Conservation (phyloP, 2,888 invertebrate genomes). For the Tupiocoris notatus region DNA sequence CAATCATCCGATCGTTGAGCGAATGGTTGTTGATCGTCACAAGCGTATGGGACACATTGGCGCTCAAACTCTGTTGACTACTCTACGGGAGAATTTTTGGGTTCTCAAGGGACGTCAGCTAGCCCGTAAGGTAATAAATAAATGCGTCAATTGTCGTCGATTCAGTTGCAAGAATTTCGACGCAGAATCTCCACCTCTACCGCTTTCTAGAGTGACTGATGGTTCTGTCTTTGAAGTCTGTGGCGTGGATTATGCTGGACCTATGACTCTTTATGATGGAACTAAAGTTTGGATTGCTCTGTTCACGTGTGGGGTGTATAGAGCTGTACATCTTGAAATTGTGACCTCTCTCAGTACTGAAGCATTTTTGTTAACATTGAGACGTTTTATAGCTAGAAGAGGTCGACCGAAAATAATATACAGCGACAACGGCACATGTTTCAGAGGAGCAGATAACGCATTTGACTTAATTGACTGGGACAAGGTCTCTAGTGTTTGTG, state of each 20-base stretch:
- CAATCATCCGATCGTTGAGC: not conserved
- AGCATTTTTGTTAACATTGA: not conserved
- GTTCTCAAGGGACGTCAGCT: constrained; percentile 8
- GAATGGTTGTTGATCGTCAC: not conserved
- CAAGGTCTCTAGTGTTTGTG: constrained; percentile 12
- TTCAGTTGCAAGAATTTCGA: not conserved
- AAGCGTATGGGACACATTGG: not conserved
- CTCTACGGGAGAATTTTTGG: constrained; percentile 1
- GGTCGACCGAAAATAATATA: constrained; percentile 47
- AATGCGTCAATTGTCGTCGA: not conserved
- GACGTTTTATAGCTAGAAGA: constrained; percentile 7
- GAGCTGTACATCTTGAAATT: not conserved
- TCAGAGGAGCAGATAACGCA: constrained; percentile 52
- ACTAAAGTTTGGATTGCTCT: constrained; percentile 2
- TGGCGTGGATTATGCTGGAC: constrained; percentile 5
- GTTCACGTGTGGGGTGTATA: constrained; percentile 4
- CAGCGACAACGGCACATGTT: constrained; percentile 51
- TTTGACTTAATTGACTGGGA: constrained; percentile 58
- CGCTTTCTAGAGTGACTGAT: not conserved
- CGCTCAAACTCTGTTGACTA: not conserved
- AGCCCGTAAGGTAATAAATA: not conserved
- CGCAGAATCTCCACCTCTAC: not conserved
- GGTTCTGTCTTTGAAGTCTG: not conserved
- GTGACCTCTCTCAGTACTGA: not conserved
- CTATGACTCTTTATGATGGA: not conserved